A percentile compares a stretch with the other conserved stretches of the same genome.
These are phyloP conservation scores for Scolopax rusticola DNA, from an alignment of 2,797 vertebrate species.

Conservation along the genomic window DNA sequence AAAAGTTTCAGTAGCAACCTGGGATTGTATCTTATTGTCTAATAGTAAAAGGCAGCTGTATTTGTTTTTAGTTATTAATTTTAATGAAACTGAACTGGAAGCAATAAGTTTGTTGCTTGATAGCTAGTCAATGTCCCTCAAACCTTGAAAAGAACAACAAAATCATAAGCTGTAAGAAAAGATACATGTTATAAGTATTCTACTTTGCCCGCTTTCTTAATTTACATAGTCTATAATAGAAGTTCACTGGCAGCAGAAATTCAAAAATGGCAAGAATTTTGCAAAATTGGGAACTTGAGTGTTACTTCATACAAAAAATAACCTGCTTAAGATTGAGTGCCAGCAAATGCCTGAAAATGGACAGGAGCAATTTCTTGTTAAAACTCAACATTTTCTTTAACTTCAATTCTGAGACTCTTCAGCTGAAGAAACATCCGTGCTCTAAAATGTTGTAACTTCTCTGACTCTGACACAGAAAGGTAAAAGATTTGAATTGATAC, in stretches of 20 bases:
- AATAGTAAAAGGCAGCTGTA: rapidly evolving
- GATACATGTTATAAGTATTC: not conserved
- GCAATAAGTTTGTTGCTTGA: not conserved
- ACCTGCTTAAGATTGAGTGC: not conserved
- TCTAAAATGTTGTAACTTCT: not conserved
- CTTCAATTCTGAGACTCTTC: not conserved
- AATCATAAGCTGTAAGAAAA: not conserved
- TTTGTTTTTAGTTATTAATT: not conserved
- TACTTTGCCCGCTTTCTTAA: not conserved
- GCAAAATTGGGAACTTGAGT: not conserved
- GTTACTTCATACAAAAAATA: not conserved
- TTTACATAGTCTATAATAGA: not conserved
- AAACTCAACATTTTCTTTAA: not conserved
- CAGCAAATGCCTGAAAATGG: not conserved
- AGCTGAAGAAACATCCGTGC: not conserved
- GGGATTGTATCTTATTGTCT: not conserved
- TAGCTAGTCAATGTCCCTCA: not conserved
- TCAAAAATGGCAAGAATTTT: not conserved
- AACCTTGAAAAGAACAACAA: not conserved
- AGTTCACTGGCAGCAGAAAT: not conserved
- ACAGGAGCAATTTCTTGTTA: not conserved
- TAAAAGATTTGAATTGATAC: not conserved
- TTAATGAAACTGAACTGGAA: not conserved
- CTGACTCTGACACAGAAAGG: not conserved
- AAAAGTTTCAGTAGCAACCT: not conserved